Conservation (phyloP, 2,888 invertebrate genomes). For the Eristalis tenax region DNA sequence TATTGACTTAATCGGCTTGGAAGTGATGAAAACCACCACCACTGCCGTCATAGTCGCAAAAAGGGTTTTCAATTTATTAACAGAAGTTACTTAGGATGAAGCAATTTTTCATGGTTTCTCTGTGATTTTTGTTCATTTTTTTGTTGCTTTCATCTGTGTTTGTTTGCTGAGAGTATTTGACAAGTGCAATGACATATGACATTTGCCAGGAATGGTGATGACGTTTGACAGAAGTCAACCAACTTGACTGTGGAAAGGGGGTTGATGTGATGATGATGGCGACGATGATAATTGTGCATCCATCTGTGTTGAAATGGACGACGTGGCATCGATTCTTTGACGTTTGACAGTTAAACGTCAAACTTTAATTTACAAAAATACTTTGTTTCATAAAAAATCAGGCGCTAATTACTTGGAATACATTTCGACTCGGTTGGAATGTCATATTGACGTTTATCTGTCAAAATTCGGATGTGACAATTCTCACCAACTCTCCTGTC, state of each 20-base stretch:
- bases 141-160: neutral
- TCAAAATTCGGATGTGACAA: too few relatives aligned
- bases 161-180: conserved; percentile 23
- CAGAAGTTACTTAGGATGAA: conserved; percentile 53
- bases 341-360: neutral
- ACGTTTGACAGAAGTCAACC: conserved; percentile 33
- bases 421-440: too few relatives aligned
- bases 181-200: conserved; percentile 59
- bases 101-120: conserved; percentile 67
- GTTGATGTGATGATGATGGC: neutral
- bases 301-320: neutral
- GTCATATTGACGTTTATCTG: too few relatives aligned
- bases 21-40: conserved; percentile 24
- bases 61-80: conserved; percentile 57
- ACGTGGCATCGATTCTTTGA: neutral
- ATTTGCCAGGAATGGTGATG: conserved; percentile 16
- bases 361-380: neutral
- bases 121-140: neutral
- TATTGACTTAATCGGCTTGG: conserved; percentile 63
- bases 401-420: neutral
- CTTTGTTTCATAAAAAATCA: neutral
- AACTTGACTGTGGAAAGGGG: neutral
- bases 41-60: conserved; percentile 12
- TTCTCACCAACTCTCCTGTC: too few relatives aligned
- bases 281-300: neutral